Conservation (phyloP, 1,140 invertebrate species). For the Aphelenchoides avenae region DNA sequence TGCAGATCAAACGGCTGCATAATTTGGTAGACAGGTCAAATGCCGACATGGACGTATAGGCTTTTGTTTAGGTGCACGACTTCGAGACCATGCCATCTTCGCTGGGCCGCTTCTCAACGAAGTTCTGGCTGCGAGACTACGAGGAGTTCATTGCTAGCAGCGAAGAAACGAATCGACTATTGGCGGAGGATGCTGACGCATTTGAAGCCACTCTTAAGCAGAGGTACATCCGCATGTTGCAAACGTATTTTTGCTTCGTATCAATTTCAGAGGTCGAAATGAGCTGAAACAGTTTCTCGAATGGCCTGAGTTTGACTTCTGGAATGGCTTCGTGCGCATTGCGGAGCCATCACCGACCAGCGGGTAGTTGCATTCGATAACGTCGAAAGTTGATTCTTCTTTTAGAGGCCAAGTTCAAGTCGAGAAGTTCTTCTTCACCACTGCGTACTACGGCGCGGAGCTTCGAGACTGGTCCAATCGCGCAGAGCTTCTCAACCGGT, state of each 20-base stretch:
- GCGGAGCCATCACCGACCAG: constrained; percentile 10
- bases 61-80: constrained; percentile 41
- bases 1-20: constrained; percentile 34
- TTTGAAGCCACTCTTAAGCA: constrained; percentile 26
- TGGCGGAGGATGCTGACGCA: constrained; percentile 38
- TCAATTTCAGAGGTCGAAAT: constrained; percentile 35
- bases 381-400: not conserved
- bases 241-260: not conserved
- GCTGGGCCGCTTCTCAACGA: constrained; percentile 54
- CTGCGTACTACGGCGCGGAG: constrained; percentile 51
- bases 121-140: constrained; percentile 57
- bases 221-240: constrained; percentile 16
- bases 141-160: constrained; percentile 43
- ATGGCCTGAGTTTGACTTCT: constrained; percentile 59
- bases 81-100: constrained; percentile 51
- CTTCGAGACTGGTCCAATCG: constrained; percentile 54
- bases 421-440: constrained; percentile 53
- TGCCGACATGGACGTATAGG: constrained; percentile 11
- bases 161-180: not conserved
- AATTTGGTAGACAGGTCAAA: constrained; percentile 26
- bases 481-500: constrained; percentile 47
- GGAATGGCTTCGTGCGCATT: constrained; percentile 53
- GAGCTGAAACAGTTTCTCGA: constrained; percentile 51
- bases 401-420: constrained; percentile 10
- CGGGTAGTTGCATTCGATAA: not conserved